A percentile compares a stretch with the other conserved stretches of the same genome.
phyloP scores from a whole-genome alignment of 2,113 vertebrate genomes.

The Campylomormyrus numenius region DNA sequence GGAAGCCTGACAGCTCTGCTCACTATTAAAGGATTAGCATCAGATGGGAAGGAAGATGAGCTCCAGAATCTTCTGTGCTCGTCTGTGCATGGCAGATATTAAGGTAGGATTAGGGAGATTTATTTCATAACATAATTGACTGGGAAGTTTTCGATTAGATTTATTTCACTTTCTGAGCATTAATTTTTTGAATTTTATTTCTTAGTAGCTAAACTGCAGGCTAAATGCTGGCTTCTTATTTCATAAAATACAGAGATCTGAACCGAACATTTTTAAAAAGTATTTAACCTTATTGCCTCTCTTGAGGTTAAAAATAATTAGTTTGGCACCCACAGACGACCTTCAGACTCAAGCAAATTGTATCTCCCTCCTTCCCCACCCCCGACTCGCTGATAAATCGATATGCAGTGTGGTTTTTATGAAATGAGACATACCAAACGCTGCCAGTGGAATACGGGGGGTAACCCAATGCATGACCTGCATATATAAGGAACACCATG shows the following conservation, averaged over 20 bases:
- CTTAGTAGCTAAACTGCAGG: conserved; percentile 54
- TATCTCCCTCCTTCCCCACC: conserved; percentile 34
- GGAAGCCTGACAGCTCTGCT: conserved; percentile 39
- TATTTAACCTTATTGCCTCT: conserved; percentile 38
- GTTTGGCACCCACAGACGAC: conserved; percentile 54
- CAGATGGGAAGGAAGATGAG: conserved; percentile 54
- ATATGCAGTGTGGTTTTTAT: background rate
- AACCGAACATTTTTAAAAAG: conserved; percentile 44
- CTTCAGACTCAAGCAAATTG: conserved; percentile 60
- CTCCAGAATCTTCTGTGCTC: conserved; percentile 41
- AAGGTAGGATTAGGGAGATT: conserved; percentile 66
- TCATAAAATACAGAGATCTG: conserved; percentile 50
- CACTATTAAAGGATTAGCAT: conserved; percentile 46
- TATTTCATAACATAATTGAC: conserved; percentile 61
- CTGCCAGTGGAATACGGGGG: background rate
- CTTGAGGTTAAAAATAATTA: conserved; percentile 60
- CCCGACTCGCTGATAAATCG: background rate
- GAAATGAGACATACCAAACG: background rate
- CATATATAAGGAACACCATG: background rate
- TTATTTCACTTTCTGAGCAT: conserved; percentile 58
- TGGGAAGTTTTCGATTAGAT: conserved; percentile 59
- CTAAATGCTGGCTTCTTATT: conserved; percentile 46
- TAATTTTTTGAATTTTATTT: conserved; percentile 58
- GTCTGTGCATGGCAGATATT: conserved; percentile 61
- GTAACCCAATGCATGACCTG: background rate